These are phyloP conservation scores for Leptinotarsa rubiginosa DNA, from an alignment of 2,888 invertebrate genomes.

Conservation along the genomic window DNA sequence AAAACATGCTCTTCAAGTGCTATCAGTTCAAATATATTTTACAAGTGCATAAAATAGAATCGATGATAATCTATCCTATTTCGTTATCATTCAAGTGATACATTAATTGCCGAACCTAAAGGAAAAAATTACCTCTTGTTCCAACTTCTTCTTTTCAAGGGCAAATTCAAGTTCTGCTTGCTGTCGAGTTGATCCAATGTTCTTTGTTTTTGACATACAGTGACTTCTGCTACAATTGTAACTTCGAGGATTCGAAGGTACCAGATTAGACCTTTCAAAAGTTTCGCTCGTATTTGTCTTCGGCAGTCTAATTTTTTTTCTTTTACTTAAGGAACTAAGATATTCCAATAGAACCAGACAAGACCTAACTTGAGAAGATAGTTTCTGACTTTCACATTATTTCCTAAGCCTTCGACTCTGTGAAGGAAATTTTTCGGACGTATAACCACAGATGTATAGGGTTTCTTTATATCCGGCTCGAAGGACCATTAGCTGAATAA, in stretches of 20 bases:
- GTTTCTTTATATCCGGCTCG: constrained; percentile 49
- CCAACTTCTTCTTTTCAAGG: not conserved
- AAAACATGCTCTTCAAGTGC: not conserved
- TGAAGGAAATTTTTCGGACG: too few relatives aligned
- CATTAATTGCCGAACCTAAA: too few relatives aligned
- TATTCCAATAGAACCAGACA: not conserved
- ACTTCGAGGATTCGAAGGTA: not conserved
- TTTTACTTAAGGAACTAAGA: not conserved
- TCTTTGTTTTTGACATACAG: not conserved
- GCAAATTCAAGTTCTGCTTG: not conserved
- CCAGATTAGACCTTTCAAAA: not conserved
- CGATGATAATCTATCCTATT: too few relatives aligned
- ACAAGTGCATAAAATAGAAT: too few relatives aligned
- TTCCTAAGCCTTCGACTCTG: too few relatives aligned
- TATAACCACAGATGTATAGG: not conserved
- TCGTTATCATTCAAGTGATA: too few relatives aligned
- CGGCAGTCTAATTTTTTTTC: not conserved
- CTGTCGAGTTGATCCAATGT: not conserved
- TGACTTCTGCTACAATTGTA: not conserved
- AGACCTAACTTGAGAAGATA: not conserved
- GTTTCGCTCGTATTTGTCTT: not conserved
- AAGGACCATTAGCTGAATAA: not conserved
- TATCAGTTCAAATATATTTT: too few relatives aligned
- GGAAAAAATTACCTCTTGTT: not conserved
- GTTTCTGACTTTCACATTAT: not conserved